A percentile compares a stretch with the other conserved stretches of the same genome.
Conservation (phyloP, 1,140 invertebrate genomes). For the Luehdorfia chinensis region DNA sequence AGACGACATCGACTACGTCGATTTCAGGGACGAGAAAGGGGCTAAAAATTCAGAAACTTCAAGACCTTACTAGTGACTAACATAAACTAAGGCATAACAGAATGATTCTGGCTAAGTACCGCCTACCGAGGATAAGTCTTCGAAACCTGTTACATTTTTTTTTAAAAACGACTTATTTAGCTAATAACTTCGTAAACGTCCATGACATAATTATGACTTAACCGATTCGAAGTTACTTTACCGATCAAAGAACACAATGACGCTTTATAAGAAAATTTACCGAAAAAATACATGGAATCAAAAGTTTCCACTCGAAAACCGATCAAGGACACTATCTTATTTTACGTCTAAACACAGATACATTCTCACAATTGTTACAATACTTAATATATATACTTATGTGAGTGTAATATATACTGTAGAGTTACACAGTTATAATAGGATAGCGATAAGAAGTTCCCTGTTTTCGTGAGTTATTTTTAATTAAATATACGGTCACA, state of each 20-base stretch:
- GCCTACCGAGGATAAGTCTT: too few species aligned
- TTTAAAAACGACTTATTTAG: slow-evolving; percentile 6
- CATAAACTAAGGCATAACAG: background rate
- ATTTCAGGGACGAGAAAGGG: too few species aligned
- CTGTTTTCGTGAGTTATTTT: slow-evolving; percentile 30
- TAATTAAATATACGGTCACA: background rate
- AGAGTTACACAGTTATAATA: background rate
- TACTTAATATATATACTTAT: too few species aligned
- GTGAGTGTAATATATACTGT: background rate
- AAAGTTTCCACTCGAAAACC: too few species aligned
- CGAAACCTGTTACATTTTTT: background rate
- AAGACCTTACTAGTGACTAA: too few species aligned
- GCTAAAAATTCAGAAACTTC: too few species aligned
- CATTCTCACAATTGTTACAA: slow-evolving; percentile 4
- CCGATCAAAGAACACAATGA: too few species aligned
- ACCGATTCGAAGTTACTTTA: too few species aligned
- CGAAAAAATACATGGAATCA: too few species aligned
- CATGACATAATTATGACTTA: background rate
- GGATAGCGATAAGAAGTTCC: slow-evolving; percentile 30
- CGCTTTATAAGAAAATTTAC: too few species aligned
- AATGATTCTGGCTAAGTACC: background rate
- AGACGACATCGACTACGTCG: too few species aligned
- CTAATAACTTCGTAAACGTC: slow-evolving; percentile 1
- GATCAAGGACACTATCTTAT: too few species aligned
- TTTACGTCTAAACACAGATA: background rate